Percentiles rank a stretch among this genome's conserved stretches.
Conservation (phyloP, 2,888 invertebrate species). For the Adela reaumurella region DNA sequence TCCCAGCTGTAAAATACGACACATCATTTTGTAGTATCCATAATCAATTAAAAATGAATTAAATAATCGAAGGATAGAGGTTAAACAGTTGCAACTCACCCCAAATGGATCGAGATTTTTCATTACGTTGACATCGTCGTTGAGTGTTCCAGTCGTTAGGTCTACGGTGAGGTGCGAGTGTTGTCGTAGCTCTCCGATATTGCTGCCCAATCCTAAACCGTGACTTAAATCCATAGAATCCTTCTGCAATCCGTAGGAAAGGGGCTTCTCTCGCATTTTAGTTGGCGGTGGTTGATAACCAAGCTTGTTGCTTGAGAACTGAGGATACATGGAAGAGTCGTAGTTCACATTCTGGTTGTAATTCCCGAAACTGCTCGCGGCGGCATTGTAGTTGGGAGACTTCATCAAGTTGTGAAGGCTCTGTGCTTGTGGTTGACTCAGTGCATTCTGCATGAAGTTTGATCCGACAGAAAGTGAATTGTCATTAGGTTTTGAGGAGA, state of each 20-base stretch:
- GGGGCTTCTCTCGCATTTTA: constrained; percentile 25
- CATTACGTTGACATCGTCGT: constrained; percentile 17
- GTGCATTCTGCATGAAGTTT: constrained; percentile 19
- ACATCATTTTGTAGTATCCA: too few species aligned
- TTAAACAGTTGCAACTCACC: too few species aligned
- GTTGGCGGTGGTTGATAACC: constrained; percentile 23
- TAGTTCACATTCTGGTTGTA: constrained; percentile 29
- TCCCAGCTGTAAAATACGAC: too few species aligned
- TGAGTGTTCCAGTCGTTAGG: background rate
- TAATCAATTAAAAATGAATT: too few species aligned
- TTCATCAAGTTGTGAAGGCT: constrained; percentile 29
- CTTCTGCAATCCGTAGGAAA: background rate
- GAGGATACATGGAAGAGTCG: constrained; percentile 43
- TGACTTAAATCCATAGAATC: background rate
- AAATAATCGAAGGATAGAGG: too few species aligned
- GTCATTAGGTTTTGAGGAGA: constrained; percentile 7
- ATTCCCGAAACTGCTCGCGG: constrained; percentile 27
- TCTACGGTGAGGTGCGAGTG: background rate
- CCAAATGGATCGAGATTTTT: constrained; percentile 24
- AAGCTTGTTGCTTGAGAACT: constrained; percentile 27
- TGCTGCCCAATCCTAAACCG: background rate
- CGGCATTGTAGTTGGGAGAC: constrained; percentile 34
- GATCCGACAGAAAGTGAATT: constrained; percentile 17
- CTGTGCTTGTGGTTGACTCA: constrained; percentile 33
- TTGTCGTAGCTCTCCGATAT: background rate